Conservation (phyloP, 64 coral and sea anemone genomes). For the Orbicella faveolata region DNA sequence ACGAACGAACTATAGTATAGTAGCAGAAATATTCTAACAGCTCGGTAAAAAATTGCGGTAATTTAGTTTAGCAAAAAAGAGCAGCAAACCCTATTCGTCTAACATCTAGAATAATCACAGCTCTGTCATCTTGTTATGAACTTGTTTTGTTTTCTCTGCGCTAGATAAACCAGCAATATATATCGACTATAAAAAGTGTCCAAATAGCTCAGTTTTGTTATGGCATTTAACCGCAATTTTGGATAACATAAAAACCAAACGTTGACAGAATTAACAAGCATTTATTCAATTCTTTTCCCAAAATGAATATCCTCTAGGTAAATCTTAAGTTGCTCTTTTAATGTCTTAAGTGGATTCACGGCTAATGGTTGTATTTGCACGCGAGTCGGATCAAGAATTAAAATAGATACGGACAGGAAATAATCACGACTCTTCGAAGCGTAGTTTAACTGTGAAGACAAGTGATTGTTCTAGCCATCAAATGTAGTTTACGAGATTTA, state of each 20-base stretch:
- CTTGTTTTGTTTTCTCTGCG: neutral
- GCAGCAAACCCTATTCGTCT: neutral
- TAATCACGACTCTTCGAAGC: neutral
- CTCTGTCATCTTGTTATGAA: neutral
- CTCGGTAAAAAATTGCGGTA: neutral
- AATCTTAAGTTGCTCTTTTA: slow-evolving; percentile 20
- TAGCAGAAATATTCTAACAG: neutral
- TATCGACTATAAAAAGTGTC: neutral
- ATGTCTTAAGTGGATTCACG: slow-evolving; percentile 14
- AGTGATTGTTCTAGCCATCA: neutral
- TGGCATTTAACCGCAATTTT: neutral
- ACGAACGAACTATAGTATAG: neutral
- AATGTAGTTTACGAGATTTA: neutral
- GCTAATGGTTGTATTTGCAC: slow-evolving; percentile 11
- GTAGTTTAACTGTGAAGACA: neutral
- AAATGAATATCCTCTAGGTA: neutral
- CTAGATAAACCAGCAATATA: neutral
- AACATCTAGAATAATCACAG: neutral
- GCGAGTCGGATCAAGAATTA: slow-evolving; percentile 8
- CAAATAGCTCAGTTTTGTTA: neutral
- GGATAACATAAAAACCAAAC: neutral
- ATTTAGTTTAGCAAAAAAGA: neutral
- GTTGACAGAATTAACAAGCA: neutral
- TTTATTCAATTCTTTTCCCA: neutral
- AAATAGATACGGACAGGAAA: neutral